A percentile compares a stretch with the other conserved stretches of the same genome.
Evolutionary conservation across 2,113 vertebrate genomes (phyloP).

Genomic region (Datnioides undecimradiatus): DNA sequence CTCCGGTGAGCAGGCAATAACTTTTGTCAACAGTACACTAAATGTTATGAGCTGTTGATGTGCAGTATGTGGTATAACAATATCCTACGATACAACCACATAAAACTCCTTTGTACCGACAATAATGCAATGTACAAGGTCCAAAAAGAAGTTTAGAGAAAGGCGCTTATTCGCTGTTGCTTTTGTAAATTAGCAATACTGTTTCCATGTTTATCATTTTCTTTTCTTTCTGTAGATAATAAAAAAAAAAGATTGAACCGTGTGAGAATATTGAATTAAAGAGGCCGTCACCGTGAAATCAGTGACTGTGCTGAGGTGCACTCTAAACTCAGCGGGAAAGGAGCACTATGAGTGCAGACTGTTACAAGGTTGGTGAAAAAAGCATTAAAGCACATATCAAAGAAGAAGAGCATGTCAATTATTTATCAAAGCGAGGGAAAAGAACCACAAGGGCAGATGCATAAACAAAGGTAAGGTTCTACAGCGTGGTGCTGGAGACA

Average conservation of each 20-base stretch:
- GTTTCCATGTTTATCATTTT: constrained; percentile 9
- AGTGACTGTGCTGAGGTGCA: constrained; percentile 52
- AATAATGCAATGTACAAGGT: constrained; percentile 18
- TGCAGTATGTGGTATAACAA: constrained; percentile 54
- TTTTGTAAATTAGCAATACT: constrained; percentile 33
- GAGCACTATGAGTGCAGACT: constrained; percentile 50
- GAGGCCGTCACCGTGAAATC: constrained; percentile 59
- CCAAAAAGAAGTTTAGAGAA: constrained; percentile 12
- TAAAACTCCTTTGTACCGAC: constrained; percentile 38
- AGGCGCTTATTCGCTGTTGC: not conserved
- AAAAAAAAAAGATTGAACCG: constrained; percentile 27
- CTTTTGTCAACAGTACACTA: constrained; percentile 67
- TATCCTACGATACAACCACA: constrained; percentile 26
- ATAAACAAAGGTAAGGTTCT: constrained; percentile 73
- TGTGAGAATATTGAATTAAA: constrained; percentile 63
- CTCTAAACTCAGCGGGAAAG: constrained; percentile 61
- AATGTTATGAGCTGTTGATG: constrained; percentile 68
- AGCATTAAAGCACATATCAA: constrained; percentile 77
- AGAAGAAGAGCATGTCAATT: constrained; percentile 75
- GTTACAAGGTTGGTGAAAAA: constrained; percentile 64
- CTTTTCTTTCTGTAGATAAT: constrained; percentile 14
- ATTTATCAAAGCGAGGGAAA: constrained; percentile 74
- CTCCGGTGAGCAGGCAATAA: constrained; percentile 67
- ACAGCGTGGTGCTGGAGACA: constrained; percentile 25
- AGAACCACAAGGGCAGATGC: constrained; percentile 57